Evolutionary conservation across 2,113 vertebrate genomes (phyloP).

Genomic region (Sakesphorus luctuosus): DNA sequence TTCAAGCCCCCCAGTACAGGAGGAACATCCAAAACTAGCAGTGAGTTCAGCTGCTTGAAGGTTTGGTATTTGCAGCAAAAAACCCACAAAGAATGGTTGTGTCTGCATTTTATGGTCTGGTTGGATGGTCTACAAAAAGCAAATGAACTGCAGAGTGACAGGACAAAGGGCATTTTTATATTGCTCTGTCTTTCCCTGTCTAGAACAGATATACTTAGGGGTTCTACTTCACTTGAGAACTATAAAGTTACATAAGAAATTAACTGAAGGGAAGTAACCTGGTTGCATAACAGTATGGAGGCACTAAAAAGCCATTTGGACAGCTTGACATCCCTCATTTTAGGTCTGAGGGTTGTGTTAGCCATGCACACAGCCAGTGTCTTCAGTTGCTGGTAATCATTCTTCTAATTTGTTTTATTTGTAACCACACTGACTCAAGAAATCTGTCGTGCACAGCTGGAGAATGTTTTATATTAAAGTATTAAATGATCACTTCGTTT

Average conservation of each 20-base stretch:
- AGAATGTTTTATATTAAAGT: background rate
- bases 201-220: background rate
- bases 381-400: background rate
- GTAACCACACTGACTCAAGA: background rate
- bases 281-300: background rate
- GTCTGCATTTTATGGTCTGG: background rate
- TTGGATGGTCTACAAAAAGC: background rate
- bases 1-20: background rate
- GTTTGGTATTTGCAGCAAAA: background rate
- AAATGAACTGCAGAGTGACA: no score
- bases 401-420: background rate
- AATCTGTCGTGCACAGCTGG: background rate
- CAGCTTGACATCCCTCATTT: background rate
- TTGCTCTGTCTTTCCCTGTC: background rate
- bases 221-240: background rate
- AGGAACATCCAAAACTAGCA: background rate
- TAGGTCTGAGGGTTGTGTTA: background rate
- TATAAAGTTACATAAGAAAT: background rate
- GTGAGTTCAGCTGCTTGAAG: background rate
- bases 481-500: background rate
- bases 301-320: background rate
- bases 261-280: background rate
- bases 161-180: accelerated
- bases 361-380: background rate
- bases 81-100: background rate